phyloP scores from a whole-genome alignment of 2,113 vertebrate species.

The Stercorarius parasiticus region DNA sequence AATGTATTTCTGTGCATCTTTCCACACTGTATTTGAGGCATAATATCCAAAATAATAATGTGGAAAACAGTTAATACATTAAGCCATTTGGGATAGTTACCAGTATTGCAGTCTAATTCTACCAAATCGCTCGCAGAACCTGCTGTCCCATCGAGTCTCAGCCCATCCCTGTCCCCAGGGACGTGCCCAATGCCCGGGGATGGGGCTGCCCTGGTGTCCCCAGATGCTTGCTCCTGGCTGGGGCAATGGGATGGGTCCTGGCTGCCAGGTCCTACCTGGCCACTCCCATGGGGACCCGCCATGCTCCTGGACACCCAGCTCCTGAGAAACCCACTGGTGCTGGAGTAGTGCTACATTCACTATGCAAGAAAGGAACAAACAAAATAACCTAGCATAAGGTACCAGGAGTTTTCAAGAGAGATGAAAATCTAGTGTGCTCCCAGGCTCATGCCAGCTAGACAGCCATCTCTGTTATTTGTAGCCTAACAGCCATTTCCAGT shows the following conservation, averaged over 20 bases:
- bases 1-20: not conserved
- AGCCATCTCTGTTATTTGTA: not conserved
- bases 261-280: not conserved
- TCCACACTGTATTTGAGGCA: not conserved
- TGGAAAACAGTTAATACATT: not conserved
- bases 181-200: not conserved
- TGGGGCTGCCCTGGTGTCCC: not conserved
- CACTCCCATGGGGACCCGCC: fast-evolving
- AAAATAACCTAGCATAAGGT: not conserved
- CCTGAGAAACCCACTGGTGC: not conserved
- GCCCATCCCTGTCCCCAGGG: fast-evolving
- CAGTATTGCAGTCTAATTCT: not conserved
- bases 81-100: not conserved
- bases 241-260: not conserved
- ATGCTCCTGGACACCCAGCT: fast-evolving
- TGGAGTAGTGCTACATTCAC: not conserved
- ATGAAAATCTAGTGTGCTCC: not conserved
- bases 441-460: not conserved
- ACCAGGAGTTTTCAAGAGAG: not conserved
- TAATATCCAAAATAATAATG: not conserved
- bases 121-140: not conserved
- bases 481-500: not conserved
- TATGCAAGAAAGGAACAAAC: not conserved
- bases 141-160: not conserved
- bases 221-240: not conserved